A percentile compares a stretch with the other conserved stretches of the same genome.
phyloP scores from a whole-genome alignment of 2,113 vertebrate genomes.

The Chrysochloris asiatica region DNA sequence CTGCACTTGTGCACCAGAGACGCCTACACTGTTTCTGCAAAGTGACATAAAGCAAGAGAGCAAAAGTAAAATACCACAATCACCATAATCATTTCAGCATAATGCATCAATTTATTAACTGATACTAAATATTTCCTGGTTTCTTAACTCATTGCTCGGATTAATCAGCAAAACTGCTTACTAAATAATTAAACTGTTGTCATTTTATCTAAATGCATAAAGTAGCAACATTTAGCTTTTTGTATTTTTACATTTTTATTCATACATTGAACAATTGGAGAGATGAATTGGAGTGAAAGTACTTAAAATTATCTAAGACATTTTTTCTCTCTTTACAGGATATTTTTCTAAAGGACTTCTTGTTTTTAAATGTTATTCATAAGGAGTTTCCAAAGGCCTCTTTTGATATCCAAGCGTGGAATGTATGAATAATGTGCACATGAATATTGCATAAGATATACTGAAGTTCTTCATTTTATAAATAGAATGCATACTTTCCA shows the following conservation, averaged over 20 bases:
- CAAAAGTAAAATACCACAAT: background rate
- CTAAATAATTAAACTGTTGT: background rate
- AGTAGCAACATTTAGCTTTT: background rate
- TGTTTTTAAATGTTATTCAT: conserved; percentile 49
- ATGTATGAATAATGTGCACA: conserved; percentile 58
- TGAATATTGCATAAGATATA: conserved; percentile 13
- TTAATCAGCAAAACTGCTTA: background rate
- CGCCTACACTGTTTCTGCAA: conserved; percentile 95
- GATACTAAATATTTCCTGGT: background rate
- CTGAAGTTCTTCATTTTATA: background rate
- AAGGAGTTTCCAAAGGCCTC: conserved; percentile 1
- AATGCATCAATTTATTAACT: background rate
- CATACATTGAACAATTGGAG: background rate
- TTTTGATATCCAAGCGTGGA: background rate
- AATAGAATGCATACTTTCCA: conserved; percentile 37
- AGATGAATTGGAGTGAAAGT: conserved; percentile 8
- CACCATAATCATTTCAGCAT: background rate
- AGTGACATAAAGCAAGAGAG: conserved; percentile 7
- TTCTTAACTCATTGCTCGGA: background rate
- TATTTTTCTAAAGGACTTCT: conserved; percentile 53
- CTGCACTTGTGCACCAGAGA: conserved; percentile 95
- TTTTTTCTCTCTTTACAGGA: conserved; percentile 15
- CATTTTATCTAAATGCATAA: background rate
- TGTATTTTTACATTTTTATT: background rate
- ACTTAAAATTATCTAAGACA: conserved; percentile 18